A percentile compares a stretch with the other conserved stretches of the same genome.
phyloP scores from a whole-genome alignment of 2,888 invertebrate species.

The Hyppa rectilinea region DNA sequence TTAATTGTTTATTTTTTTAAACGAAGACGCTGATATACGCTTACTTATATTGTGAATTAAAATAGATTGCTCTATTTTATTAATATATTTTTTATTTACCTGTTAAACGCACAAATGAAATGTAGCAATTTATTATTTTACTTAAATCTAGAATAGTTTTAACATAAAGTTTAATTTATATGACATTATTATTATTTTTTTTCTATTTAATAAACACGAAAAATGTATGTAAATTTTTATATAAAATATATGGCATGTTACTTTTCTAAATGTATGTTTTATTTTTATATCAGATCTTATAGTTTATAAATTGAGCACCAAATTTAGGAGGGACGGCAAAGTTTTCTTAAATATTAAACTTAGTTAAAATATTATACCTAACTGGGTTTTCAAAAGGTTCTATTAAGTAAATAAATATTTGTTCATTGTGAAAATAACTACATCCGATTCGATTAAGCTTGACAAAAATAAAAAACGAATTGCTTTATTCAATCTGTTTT shows the following conservation, averaged over 20 bases:
- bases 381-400: not conserved
- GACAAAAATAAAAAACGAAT: not conserved
- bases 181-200: constrained; percentile 71
- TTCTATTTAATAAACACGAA: constrained; percentile 81
- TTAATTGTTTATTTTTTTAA: constrained; percentile 47
- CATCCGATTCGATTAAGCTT: not conserved
- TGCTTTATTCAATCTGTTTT: not conserved
- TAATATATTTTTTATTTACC: constrained; percentile 68
- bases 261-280: constrained; percentile 80
- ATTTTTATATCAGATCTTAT: constrained; percentile 68
- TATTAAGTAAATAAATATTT: not conserved
- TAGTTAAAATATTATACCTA: constrained; percentile 27
- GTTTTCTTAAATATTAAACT: constrained; percentile 60
- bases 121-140: constrained; percentile 80
- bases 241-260: constrained; percentile 90
- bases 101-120: constrained; percentile 80
- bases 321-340: constrained; percentile 58
- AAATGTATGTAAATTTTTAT: constrained; percentile 75
- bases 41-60: constrained; percentile 70
- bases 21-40: constrained; percentile 69
- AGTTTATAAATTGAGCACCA: constrained; percentile 74
- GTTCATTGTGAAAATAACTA: not conserved
- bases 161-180: constrained; percentile 70
- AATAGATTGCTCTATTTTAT: constrained; percentile 80
- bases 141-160: constrained; percentile 65